Percentiles rank a stretch among this genome's conserved stretches.
Conservation (phyloP, 2,888 invertebrate genomes). For the Scaptomyza reducta region DNA sequence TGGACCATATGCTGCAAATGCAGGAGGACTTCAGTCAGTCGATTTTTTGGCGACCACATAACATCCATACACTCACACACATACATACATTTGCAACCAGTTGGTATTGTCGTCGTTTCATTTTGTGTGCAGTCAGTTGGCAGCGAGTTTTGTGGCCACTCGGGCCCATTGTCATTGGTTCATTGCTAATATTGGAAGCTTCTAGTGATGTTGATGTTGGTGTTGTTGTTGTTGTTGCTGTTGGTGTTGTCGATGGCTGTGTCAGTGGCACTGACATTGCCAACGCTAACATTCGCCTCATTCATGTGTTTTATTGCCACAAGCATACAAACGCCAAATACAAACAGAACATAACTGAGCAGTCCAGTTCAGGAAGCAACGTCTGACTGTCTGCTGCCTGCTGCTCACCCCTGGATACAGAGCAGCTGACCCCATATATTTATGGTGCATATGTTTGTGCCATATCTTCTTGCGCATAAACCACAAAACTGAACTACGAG, state of each 20-base stretch:
- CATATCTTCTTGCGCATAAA: constrained; percentile 73
- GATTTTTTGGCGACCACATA: constrained; percentile 60
- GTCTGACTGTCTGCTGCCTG: constrained; percentile 10
- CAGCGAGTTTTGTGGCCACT: constrained; percentile 58
- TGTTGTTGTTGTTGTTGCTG: constrained; percentile 10
- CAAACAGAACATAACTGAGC: constrained; percentile 16
- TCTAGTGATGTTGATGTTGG: constrained; percentile 31
- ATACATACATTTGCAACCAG: constrained; percentile 23
- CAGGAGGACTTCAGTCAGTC: constrained; percentile 47
- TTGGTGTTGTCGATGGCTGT: constrained; percentile 52
- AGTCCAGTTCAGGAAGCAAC: constrained; percentile 54
- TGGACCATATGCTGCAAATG: constrained; percentile 52
- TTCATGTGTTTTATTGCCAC: constrained; percentile 75
- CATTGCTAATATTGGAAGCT: constrained; percentile 76
- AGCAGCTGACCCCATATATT: constrained; percentile 60
- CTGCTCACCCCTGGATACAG: background rate
- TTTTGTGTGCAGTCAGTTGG: constrained; percentile 53
- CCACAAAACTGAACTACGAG: constrained; percentile 71
- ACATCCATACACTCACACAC: constrained; percentile 36
- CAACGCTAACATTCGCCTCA: constrained; percentile 66
- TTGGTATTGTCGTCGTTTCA: constrained; percentile 39
- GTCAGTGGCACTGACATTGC: constrained; percentile 60
- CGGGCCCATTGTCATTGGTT: constrained; percentile 69
- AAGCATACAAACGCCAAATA: constrained; percentile 43
- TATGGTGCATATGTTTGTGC: constrained; percentile 75